phyloP scores from a whole-genome alignment of 2,797 vertebrate genomes.

The Rhynchotus rufescens region DNA sequence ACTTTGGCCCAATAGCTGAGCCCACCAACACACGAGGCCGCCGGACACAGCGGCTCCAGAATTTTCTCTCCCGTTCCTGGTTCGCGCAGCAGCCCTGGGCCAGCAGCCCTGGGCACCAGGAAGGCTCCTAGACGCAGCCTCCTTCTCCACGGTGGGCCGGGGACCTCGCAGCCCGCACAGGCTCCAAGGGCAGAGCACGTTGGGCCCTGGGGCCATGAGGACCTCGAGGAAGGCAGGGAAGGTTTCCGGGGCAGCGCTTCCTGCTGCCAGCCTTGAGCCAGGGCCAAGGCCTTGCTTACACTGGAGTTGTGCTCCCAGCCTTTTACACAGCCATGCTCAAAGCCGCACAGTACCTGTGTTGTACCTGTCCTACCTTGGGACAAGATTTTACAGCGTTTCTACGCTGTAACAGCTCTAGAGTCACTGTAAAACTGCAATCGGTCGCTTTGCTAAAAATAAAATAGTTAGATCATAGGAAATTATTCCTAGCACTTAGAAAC shows the following conservation, averaged over 20 bases:
- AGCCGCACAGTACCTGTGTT: conserved; percentile 50
- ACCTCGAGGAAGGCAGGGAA: too few relatives aligned
- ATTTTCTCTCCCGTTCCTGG: not conserved
- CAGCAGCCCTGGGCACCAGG: too few relatives aligned
- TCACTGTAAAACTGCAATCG: conserved; percentile 14
- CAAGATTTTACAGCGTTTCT: too few relatives aligned
- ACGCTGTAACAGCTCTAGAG: not conserved
- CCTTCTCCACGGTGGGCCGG: too few relatives aligned
- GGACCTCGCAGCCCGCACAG: too few relatives aligned
- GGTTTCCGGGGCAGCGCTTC: conserved; percentile 46
- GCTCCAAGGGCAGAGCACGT: too few relatives aligned
- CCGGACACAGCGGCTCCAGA: fast-evolving
- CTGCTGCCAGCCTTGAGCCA: conserved; percentile 46
- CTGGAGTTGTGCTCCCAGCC: conserved; percentile 58
- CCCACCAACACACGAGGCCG: fast-evolving
- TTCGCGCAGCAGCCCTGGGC: not conserved
- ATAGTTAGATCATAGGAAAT: not conserved
- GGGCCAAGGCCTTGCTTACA: conserved; percentile 47
- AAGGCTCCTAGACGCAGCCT: too few relatives aligned
- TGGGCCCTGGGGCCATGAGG: too few relatives aligned
- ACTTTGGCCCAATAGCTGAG: not conserved
- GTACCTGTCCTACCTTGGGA: not conserved
- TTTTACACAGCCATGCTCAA: not conserved
- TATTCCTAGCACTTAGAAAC: not conserved
- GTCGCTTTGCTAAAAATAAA: conserved; percentile 48